Evolutionary conservation across 2,888 invertebrate species (phyloP), one percentile per base, ranked within the genome.

Genomic region (Drosophila testacea): DNA sequence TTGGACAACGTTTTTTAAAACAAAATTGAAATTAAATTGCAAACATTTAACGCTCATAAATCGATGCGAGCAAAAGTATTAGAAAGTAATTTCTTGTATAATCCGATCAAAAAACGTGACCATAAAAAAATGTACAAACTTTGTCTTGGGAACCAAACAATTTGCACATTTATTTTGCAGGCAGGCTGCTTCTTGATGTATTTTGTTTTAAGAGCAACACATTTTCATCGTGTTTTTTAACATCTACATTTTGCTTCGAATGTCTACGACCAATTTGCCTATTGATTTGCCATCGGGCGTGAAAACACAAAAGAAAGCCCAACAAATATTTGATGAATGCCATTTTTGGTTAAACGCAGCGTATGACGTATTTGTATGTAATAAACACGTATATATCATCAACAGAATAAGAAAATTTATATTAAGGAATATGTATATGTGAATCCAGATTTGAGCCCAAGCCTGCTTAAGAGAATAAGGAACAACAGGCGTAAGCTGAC

Each of bases 181-280:
- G 38, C 13, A 16, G 47, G 30, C 34, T 44, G 27, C 52, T 59
- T 42, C 32, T 52, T 28, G 42, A 41, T 72, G 51, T 76, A 69
- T 78, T 62, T 71, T 71, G 68, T 73, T 82, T 83, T 82, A 84
- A 74, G 81, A 57, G 72, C 13, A 30, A 32, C 44, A 51, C 71
- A 72, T 68, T 68, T 73, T 54, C 39, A 54, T 62, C 65, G 44
- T 39, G 13, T 16, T 48, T 34, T 46, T 51, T 42, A 42, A 52
- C 42, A 61, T 44, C 52, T 38, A 46, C n/a, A 22, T 78, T 57
- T 70, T 70, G 65, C 50, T 69, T 81, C 67, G 69, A 77, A 70
- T 72, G 78, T 52, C 76, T 54, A 80, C 69, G 57, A 77, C 64
- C 84, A 79, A 83, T 84, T 83, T 83, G 83, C 84, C 74, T 84